phyloP scores from a whole-genome alignment of 2,888 invertebrate genomes.

The Deilephila porcellus region DNA sequence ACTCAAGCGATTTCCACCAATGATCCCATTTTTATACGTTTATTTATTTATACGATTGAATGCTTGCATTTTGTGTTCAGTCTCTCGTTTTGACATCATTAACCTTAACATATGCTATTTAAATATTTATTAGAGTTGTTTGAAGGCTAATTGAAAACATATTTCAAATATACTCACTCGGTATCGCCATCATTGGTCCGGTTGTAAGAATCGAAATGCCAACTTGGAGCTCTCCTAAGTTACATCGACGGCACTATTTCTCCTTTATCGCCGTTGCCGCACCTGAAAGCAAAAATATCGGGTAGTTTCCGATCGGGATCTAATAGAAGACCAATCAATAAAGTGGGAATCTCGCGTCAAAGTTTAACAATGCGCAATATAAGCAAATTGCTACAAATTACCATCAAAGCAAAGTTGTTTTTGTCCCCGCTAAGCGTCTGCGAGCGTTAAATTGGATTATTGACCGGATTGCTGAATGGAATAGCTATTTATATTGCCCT shows the following conservation, averaged over 20 bases:
- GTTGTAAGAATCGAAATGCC: constrained; percentile 6
- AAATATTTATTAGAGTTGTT: too few species aligned
- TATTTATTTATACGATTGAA: background rate
- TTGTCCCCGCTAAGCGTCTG: background rate
- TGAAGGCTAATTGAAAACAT: background rate
- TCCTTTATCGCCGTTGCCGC: constrained; percentile 32
- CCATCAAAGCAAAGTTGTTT: background rate
- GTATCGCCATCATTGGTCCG: constrained; percentile 19
- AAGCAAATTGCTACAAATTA: background rate
- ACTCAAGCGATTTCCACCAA: background rate
- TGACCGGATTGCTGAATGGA: constrained; percentile 4
- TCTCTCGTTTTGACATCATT: background rate
- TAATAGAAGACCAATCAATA: background rate
- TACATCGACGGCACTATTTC: constrained; percentile 38
- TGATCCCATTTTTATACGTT: background rate
- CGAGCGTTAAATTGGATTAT: background rate
- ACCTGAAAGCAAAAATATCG: constrained; percentile 41
- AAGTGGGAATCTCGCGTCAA: background rate
- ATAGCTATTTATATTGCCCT: background rate
- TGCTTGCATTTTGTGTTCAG: background rate
- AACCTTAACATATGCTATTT: background rate
- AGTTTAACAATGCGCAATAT: background rate
- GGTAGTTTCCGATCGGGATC: constrained; percentile 9
- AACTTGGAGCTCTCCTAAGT: constrained; percentile 32
- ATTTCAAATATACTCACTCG: background rate